These are phyloP conservation scores for Oophaga sylvatica DNA, from an alignment of 2,797 vertebrate species.

Conservation along the genomic window DNA sequence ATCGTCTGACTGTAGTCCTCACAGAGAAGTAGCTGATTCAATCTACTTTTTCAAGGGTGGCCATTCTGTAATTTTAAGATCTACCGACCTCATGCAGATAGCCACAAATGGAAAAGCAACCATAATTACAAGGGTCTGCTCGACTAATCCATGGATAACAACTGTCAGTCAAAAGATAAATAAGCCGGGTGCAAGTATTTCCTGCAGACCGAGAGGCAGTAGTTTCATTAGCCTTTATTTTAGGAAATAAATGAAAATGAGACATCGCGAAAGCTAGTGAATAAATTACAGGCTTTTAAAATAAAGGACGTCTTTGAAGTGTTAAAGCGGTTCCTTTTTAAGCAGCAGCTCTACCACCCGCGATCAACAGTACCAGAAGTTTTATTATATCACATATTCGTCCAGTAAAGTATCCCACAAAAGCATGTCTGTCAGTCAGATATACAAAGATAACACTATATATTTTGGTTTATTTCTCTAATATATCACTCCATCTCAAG, in stretches of 20 bases:
- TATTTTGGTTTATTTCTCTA: too few species aligned
- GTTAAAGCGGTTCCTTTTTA: background rate
- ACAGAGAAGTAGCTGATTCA: conserved; percentile 71
- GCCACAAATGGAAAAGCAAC: conserved; percentile 74
- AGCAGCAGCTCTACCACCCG: background rate
- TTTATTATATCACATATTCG: conserved; percentile 23
- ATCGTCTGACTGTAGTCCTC: conserved; percentile 70
- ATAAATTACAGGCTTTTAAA: conserved; percentile 66
- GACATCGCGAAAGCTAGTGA: conserved; percentile 51
- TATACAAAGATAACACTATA: background rate
- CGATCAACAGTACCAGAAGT: background rate
- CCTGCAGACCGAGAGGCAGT: conserved; percentile 63
- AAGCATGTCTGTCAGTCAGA: background rate
- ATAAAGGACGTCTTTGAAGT: conserved; percentile 66
- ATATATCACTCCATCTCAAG: too few species aligned
- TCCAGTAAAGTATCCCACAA: conserved; percentile 3
- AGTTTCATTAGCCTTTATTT: conserved; percentile 64
- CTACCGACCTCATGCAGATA: conserved; percentile 74
- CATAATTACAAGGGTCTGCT: conserved; percentile 76
- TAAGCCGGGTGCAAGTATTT: conserved; percentile 70
- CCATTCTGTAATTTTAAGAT: conserved; percentile 78
- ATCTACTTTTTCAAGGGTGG: conserved; percentile 74
- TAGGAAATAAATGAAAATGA: conserved; percentile 38
- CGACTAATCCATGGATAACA: conserved; percentile 73
- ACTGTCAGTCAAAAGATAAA: conserved; percentile 76